Evolutionary conservation across 2,113 vertebrate genomes (phyloP).

Genomic region (Petroica traversi): DNA sequence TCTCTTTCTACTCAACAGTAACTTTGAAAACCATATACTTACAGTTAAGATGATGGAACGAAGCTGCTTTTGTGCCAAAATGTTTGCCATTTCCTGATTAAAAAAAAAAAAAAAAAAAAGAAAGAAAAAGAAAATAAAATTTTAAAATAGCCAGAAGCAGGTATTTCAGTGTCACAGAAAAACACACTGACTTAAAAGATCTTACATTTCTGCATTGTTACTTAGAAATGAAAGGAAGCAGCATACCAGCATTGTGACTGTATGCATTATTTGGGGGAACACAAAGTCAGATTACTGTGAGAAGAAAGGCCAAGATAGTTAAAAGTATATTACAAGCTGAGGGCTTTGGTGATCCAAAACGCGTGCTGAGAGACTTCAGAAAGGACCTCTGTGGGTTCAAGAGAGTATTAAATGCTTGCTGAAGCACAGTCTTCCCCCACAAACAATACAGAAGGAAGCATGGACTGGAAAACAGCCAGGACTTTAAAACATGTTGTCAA

Average conservation of each 20-base stretch:
- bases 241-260: neutral
- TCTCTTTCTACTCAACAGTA: neutral
- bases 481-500: neutral
- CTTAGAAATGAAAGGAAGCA: neutral
- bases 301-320: neutral
- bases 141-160: neutral
- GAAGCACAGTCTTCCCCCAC: neutral
- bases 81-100: conserved; percentile 94
- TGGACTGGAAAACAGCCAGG: neutral
- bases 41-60: conserved; percentile 93
- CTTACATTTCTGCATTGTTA: conserved; percentile 11
- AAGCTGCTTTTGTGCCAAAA: conserved; percentile 95
- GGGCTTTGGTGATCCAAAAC: neutral
- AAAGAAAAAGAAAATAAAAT: neutral
- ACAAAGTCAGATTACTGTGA: neutral
- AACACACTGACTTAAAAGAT: neutral
- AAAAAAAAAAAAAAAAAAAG: neutral
- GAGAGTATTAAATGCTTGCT: neutral
- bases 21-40: conserved; percentile 68
- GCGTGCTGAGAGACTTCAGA: neutral
- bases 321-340: neutral
- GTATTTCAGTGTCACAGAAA: neutral
- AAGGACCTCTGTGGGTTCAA: neutral
- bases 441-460: neutral
- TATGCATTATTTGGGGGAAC: neutral